Evolutionary conservation across 2,888 invertebrate genomes (phyloP), one percentile per base, ranked within the genome.

Genomic region (Cephonodes hylas): DNA sequence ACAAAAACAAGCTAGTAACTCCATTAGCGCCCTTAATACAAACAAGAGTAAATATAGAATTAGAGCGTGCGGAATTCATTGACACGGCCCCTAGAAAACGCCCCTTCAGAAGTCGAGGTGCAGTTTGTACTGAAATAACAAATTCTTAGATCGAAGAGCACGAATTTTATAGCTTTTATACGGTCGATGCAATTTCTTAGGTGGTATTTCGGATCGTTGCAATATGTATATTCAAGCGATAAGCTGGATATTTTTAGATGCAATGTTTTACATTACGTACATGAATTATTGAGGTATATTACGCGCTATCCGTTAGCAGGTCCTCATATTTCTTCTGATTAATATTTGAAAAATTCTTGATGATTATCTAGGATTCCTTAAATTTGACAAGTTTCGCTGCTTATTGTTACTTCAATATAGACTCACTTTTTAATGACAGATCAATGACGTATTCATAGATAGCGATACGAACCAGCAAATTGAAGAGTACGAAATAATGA

Each of bases 141-240:
- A 67, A 65, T 68, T 67, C 60, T 61, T 64, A 63, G 64, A 64
- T 44, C 61, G 57, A 44, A 66, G 58, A 65, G 66, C 61, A 66
- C 60, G 22, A 62, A 69, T 64, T 70, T 67, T 58, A 61, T 62
- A 62, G 25, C 23, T 42, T 48, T 44, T 58, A 53, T 44, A 53
- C 48, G 60, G 53, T 57, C 60, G 65, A 56, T 61, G 61, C 44
- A 62, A 67, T 53, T 42, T 18, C n/a, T 13, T 62, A 23, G 27
- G 45, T 42, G 5, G 18, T 60, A 60, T 42, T 42, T 2, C 42
- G 3, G 15, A 53, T 10, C 5, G 23, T 3, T 53, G 48, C 53
- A 42, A 60, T 53, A 42, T 57, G 18, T 7, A 18, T 10, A 31
- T 0, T 2, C 10, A 10, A 10, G 3, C 15, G 15, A 25, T 8